Conservation (phyloP, 2,888 invertebrate genomes). For the Leucophenga montana region DNA sequence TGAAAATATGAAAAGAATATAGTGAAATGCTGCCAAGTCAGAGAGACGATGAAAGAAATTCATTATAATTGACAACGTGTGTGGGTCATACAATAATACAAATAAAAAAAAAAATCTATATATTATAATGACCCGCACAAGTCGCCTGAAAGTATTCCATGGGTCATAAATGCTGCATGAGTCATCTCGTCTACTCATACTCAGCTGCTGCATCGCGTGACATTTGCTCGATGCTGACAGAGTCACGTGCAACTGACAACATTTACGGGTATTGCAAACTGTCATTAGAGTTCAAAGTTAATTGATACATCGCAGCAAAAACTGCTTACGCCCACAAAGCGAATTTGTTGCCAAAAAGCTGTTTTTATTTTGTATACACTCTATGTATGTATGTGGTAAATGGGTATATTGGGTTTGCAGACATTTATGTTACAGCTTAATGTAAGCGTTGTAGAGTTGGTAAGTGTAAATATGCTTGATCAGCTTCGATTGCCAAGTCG, state of each 20-base stretch:
- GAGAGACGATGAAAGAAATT: too few relatives aligned
- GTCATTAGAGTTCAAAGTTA: conserved; percentile 44
- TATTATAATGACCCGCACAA: neutral
- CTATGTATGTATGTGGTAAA: too few relatives aligned
- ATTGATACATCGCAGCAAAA: neutral
- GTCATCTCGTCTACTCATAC: neutral
- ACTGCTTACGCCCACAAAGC: too few relatives aligned
- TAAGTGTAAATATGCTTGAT: too few relatives aligned
- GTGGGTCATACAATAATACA: neutral
- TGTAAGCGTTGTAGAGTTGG: too few relatives aligned
- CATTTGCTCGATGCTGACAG: conserved; percentile 39
- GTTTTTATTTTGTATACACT: too few relatives aligned
- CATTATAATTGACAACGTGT: neutral
- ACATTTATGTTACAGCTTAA: too few relatives aligned
- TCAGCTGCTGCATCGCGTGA: neutral
- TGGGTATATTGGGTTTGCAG: too few relatives aligned
- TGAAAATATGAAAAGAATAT: neutral
- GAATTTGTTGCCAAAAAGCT: too few relatives aligned
- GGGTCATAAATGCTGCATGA: too few relatives aligned
- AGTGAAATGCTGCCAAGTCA: too few relatives aligned
- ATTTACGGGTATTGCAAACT: conserved; percentile 49
- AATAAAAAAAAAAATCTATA: neutral
- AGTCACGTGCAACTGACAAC: conserved; percentile 63
- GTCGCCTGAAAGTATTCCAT: neutral
- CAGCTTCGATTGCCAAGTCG: too few relatives aligned